phyloP scores from a whole-genome alignment of 2,797 vertebrate genomes.

The Champsocephalus esox region DNA sequence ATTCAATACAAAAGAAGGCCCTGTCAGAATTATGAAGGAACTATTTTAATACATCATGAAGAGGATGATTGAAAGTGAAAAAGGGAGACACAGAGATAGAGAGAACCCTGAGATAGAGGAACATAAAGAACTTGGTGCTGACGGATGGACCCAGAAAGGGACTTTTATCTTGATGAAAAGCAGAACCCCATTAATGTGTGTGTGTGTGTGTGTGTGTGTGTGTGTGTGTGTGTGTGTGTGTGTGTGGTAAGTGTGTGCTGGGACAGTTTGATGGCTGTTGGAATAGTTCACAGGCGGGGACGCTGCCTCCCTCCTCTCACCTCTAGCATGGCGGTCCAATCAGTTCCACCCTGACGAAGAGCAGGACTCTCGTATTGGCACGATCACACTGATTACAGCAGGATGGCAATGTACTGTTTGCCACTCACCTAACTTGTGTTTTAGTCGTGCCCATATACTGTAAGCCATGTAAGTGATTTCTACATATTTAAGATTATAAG shows the following conservation, averaged over 20 bases:
- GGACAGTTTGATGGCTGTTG: conserved; percentile 68
- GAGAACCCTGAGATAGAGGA: conserved; percentile 9
- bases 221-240: conserved; percentile 27
- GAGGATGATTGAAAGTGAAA: conserved; percentile 32
- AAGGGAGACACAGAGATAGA: conserved; percentile 2
- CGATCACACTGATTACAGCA: conserved; percentile 37
- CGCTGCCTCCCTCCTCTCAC: conserved; percentile 47
- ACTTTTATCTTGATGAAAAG: conserved; percentile 70
- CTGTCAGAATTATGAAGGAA: conserved; percentile 39
- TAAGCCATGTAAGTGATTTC: not conserved
- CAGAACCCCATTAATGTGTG: conserved; percentile 57
- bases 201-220: conserved; percentile 38
- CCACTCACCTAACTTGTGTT: not conserved
- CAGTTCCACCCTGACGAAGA: conserved; percentile 49
- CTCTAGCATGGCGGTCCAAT: conserved; percentile 58
- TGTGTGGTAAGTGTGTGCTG: conserved; percentile 50
- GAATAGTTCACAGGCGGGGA: conserved; percentile 51
- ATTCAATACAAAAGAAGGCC: conserved; percentile 50
- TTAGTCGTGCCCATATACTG: not conserved
- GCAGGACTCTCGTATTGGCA: conserved; percentile 55
- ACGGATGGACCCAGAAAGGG: conserved; percentile 22
- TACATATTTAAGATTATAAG: not conserved
- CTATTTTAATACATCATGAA: conserved; percentile 54
- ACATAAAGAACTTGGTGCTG: conserved; percentile 26
- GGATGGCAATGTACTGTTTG: not conserved